Conservation (phyloP, 1,140 invertebrate genomes). For the Potamilus streckersoni region DNA sequence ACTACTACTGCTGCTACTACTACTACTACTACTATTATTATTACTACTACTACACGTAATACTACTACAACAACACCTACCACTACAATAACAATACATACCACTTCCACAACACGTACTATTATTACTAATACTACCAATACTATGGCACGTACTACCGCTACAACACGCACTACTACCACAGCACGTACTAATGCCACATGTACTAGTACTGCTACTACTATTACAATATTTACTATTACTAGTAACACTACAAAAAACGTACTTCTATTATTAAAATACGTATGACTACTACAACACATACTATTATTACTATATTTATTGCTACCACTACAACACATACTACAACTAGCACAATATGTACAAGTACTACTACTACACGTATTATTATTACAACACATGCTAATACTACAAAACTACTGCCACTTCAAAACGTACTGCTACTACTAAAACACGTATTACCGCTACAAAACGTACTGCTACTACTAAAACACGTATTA, state of each 20-base stretch:
- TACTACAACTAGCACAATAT: conserved; percentile 1
- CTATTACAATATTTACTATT: conserved; percentile 6
- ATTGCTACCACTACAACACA: not conserved
- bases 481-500: not conserved
- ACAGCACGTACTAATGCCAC: conserved; percentile 2
- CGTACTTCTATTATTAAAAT: conserved; percentile 13
- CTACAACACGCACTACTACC: not conserved
- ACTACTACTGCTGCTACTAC: not conserved
- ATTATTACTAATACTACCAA: conserved; percentile 14
- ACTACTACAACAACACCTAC: conserved; percentile 8
- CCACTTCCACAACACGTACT: conserved; percentile 13
- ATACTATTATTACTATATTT: not conserved
- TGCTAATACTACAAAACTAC: conserved; percentile 9
- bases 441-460: not conserved
- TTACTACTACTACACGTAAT: not conserved
- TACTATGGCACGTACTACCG: not conserved
- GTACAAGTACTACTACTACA: not conserved
- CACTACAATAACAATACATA: conserved; percentile 8
- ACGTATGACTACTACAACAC: not conserved
- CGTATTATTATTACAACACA: not conserved
- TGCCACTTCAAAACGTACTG: not conserved
- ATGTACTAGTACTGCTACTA: conserved; percentile 11
- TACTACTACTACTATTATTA: conserved; percentile 10
- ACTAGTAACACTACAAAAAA: conserved; percentile 13
- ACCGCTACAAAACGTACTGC: not conserved